Percentiles rank a stretch among this genome's conserved stretches.
Evolutionary conservation across 2,888 invertebrate genomes (phyloP).

Genomic region (Ornithoptera alexandrae): DNA sequence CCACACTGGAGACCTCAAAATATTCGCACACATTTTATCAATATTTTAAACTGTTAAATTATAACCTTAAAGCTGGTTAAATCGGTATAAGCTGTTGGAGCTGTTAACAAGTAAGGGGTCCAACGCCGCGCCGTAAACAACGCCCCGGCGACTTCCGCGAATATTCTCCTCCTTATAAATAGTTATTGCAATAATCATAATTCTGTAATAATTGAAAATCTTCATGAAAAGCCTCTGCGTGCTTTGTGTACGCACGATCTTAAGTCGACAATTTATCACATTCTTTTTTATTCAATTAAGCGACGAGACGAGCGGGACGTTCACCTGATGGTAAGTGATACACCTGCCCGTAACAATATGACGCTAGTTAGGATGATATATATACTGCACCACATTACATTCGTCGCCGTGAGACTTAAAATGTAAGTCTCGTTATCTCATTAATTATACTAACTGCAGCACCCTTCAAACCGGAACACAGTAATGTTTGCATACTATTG

Average conservation of each 20-base stretch:
- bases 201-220: conserved; percentile 29
- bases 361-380: no score
- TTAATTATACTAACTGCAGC: no score
- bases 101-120: conserved; percentile 7
- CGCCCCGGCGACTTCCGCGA: conserved; percentile 26
- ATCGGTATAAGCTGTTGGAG: conserved; percentile 2
- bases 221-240: conserved; percentile 1
- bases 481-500: no score
- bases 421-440: no score
- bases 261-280: not conserved
- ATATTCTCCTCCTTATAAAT: conserved; percentile 21
- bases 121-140: conserved; percentile 16
- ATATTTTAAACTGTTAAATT: not conserved
- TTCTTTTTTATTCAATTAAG: not conserved
- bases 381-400: no score
- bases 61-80: not conserved
- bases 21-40: not conserved
- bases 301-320: no score
- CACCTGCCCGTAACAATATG: no score
- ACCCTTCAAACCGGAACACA: no score
- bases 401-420: no score
- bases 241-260: not conserved
- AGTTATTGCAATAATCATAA: conserved; percentile 27
- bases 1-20: no score
- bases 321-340: no score